Evolutionary conservation across 2,113 vertebrate genomes (phyloP).

Genomic region (Anhinga rufa): DNA sequence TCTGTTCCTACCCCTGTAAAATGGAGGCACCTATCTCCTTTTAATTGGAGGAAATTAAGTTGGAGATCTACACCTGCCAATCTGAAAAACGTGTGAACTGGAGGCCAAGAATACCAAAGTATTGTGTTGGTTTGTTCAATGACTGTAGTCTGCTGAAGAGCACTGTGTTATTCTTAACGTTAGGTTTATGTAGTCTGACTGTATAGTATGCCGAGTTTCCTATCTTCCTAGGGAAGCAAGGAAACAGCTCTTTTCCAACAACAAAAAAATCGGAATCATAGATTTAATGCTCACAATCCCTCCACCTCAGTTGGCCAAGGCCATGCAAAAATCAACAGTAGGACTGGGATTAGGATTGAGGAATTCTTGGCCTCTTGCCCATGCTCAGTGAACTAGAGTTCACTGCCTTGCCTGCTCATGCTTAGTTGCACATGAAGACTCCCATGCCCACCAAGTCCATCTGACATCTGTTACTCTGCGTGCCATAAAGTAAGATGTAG

Average conservation of each 20-base stretch:
- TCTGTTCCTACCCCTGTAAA: background rate
- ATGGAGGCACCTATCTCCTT: background rate
- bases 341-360: background rate
- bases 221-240: background rate
- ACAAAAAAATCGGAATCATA: background rate
- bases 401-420: background rate
- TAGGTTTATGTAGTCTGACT: background rate
- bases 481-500: background rate
- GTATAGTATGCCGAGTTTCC: background rate
- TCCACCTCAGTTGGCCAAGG: background rate
- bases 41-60: background rate
- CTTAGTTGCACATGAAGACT: background rate
- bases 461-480: background rate
- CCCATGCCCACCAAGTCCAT: accelerated
- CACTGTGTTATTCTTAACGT: background rate
- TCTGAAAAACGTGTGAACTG: background rate
- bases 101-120: background rate
- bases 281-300: background rate
- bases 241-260: background rate
- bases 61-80: background rate
- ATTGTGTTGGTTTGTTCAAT: background rate
- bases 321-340: background rate
- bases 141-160: background rate
- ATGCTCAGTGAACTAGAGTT: background rate
- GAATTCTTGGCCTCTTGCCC: background rate